A percentile compares a stretch with the other conserved stretches of the same genome.
These are phyloP conservation scores for Montipora capitata DNA, from an alignment of 92 coral and sea anemone genomes.

Conservation along the genomic window DNA sequence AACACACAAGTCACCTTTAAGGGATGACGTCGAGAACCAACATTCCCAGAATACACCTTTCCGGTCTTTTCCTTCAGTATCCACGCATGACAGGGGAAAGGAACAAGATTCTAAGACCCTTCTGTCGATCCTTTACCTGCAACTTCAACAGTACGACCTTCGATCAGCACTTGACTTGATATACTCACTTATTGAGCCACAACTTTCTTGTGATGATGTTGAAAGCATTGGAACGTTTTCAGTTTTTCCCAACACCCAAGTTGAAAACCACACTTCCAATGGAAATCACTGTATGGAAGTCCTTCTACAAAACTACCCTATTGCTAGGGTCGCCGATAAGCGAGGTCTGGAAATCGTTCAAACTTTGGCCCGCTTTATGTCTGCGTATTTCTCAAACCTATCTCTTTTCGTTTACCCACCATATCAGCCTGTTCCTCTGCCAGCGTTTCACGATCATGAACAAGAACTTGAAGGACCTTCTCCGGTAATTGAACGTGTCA, in stretches of 20 bases:
- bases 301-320: conserved; percentile 83
- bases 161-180: conserved; percentile 90
- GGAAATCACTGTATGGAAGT: conserved; percentile 70
- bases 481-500: conserved; percentile 66
- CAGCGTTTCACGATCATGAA: conserved; percentile 73
- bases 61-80: conserved; percentile 25
- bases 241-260: conserved; percentile 59
- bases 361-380: conserved; percentile 91
- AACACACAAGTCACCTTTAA: conserved; percentile 19
- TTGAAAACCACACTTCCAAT: conserved; percentile 68
- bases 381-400: conserved; percentile 94
- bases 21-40: not conserved
- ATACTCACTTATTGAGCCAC: conserved; percentile 86
- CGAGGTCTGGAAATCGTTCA: conserved; percentile 89
- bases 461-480: conserved; percentile 25
- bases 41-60: conserved; percentile 21
- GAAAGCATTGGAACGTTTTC: conserved; percentile 67
- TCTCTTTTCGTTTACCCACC: conserved; percentile 88
- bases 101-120: conserved; percentile 82
- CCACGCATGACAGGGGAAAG: conserved; percentile 9
- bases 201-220: conserved; percentile 57
- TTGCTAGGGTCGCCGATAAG: conserved; percentile 85
- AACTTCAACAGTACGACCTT: conserved; percentile 91
- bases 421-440: conserved; percentile 76
- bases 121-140: conserved; percentile 85